Evolutionary conservation across 2,113 vertebrate species (phyloP), one percentile per base, ranked within the genome.

Genomic region (Leiothrix lutea): DNA sequence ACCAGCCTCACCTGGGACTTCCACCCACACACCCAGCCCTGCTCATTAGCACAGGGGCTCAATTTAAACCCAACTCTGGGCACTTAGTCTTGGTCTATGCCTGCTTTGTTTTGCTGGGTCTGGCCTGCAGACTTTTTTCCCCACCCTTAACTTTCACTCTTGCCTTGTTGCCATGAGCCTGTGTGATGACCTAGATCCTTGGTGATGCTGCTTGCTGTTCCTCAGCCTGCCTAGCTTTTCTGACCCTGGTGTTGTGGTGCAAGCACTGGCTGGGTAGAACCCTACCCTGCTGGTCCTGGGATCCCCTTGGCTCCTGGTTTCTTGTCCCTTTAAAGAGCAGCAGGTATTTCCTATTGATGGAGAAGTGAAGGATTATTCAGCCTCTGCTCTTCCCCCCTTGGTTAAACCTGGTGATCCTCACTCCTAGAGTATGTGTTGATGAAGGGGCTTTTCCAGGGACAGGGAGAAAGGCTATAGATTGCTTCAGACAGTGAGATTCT

Each of bases 71-170:
- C 31, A 65, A 1, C 7, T 33, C 24, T 19, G 16, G 18, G 18
- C 1, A 3, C 0, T 7, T 28, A 14, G 1, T 7, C 3, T 38
- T 65, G 6, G 5, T 6, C 1, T 60, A 1, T 23, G 8, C 2
- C 1, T 12, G 1, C 1, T 48, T 56, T 11, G 4, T 51, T 4
- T 6, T 40, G 6, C 4, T 73, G 16, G 1, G 1, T 29, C 3
- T 73, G 14, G 6, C 11, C 3, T 72, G 8, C 16, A 16, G 38
- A 0, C 0, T 9, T n/a, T 5, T n/a, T 25, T 13, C 0, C 0
- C 60, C 6, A 4, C 7, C 7, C 6, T 36, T 57, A 16, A 2
- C 2, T 75, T 67, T 64, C 8, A 4, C 1, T 72, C 5, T 90
- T 90, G 13, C 3, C 5, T 42, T 33, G 1, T 40, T 2, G 1